Evolutionary conservation across 2,888 invertebrate species (phyloP).

Genomic region (Polydrusus pterygomalis): DNA sequence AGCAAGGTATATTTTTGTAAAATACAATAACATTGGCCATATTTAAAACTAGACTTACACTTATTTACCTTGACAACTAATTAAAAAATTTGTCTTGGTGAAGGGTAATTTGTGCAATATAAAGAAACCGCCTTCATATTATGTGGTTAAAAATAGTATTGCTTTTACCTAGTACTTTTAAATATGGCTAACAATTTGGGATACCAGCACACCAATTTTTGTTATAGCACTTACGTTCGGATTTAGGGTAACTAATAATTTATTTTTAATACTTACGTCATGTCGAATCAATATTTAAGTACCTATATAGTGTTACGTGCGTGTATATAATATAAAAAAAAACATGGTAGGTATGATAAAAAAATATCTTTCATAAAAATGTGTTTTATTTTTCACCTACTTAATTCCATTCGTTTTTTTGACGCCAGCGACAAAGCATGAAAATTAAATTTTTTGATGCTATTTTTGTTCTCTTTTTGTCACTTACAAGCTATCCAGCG

Average conservation of each 20-base stretch:
- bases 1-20: conserved; percentile 12
- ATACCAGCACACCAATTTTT: conserved; percentile 28
- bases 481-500: too few species aligned
- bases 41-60: conserved; percentile 39
- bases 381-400: background rate
- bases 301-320: conserved; percentile 11
- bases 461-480: too few species aligned
- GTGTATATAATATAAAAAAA: conserved; percentile 32
- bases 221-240: conserved; percentile 33
- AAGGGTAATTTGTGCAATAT: conserved; percentile 40
- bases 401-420: too few species aligned
- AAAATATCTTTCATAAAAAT: conserved; percentile 20
- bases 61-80: conserved; percentile 32
- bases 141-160: background rate
- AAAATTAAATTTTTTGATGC: too few species aligned
- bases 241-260: conserved; percentile 46
- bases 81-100: conserved; percentile 28
- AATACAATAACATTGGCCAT: conserved; percentile 45
- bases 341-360: conserved; percentile 15
- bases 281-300: conserved; percentile 14
- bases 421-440: too few species aligned
- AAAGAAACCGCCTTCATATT: background rate
- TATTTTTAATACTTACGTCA: conserved; percentile 24
- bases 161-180: conserved; percentile 34
- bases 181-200: conserved; percentile 51